Evolutionary conservation across 2,888 invertebrate species (phyloP).

Genomic region (Eupithecia tripunctaria): DNA sequence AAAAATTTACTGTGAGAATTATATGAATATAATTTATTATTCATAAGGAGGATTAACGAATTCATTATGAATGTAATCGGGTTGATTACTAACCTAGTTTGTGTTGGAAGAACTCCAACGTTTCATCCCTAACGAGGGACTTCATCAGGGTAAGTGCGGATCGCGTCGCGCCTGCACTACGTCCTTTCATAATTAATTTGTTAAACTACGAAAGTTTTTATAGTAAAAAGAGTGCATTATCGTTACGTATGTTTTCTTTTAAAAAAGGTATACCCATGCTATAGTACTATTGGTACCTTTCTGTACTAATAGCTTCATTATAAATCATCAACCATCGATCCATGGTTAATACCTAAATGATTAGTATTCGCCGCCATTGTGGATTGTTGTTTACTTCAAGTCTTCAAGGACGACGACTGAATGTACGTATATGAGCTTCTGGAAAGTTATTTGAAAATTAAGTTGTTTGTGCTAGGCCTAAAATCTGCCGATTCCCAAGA

Average conservation of each 20-base stretch:
- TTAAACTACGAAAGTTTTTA: too few species aligned
- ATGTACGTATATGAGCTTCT: slow-evolving; percentile 12
- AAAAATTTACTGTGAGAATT: not conserved
- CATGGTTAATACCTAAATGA: slow-evolving; percentile 24
- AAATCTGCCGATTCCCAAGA: not conserved
- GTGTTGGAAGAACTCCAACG: too few species aligned
- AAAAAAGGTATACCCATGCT: not conserved
- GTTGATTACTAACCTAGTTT: too few species aligned
- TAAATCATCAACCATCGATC: slow-evolving; percentile 16
- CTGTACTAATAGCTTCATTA: not conserved
- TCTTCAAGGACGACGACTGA: slow-evolving; percentile 48
- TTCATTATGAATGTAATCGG: too few species aligned
- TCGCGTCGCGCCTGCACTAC: too few species aligned
- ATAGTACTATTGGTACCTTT: not conserved
- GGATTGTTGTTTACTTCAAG: slow-evolving; percentile 43
- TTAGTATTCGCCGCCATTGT: slow-evolving; percentile 48
- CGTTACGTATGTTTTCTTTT: not conserved
- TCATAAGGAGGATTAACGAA: too few species aligned
- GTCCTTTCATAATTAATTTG: too few species aligned
- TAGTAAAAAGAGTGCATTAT: not conserved
- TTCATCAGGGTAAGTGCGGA: too few species aligned
- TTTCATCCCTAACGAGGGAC: too few species aligned
- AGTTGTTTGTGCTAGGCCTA: not conserved
- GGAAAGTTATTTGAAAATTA: not conserved
- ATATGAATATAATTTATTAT: too few species aligned